A percentile compares a stretch with the other conserved stretches of the same genome.
Conservation (phyloP, 2,113 vertebrate genomes). For the Semicossyphus pulcher region DNA sequence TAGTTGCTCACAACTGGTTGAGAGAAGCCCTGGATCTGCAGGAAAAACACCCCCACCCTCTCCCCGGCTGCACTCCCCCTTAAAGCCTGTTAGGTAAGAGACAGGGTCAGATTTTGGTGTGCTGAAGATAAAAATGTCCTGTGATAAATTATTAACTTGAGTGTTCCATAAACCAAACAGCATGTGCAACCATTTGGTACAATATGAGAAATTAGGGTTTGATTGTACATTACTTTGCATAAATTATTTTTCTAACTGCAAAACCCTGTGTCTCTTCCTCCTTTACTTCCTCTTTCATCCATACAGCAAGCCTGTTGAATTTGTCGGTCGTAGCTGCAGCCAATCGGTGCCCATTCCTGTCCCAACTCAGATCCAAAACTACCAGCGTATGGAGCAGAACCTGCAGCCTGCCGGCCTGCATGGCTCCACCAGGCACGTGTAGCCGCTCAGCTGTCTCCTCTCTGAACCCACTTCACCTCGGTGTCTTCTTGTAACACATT, state of each 20-base stretch:
- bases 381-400: constrained; percentile 93
- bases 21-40: constrained; percentile 81
- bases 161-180: background rate
- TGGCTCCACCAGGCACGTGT: constrained; percentile 80
- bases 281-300: constrained; percentile 24
- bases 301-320: constrained; percentile 80
- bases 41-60: constrained; percentile 86
- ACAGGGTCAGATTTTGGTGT: background rate
- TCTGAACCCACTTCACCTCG: background rate
- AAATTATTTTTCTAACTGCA: background rate
- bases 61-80: constrained; percentile 81
- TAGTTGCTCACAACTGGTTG: constrained; percentile 86
- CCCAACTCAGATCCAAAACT: constrained; percentile 94
- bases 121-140: constrained; percentile 6
- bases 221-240: too few relatives aligned
- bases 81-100: constrained; percentile 88
- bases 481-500: background rate
- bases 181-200: background rate
- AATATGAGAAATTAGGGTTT: background rate
- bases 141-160: background rate
- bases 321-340: constrained; percentile 81
- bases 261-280: background rate
- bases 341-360: constrained; percentile 93
- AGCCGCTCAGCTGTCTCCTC: background rate
- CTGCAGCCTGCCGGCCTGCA: constrained; percentile 85